Conservation (phyloP, 2,888 invertebrate genomes). For the Sesia apiformis region DNA sequence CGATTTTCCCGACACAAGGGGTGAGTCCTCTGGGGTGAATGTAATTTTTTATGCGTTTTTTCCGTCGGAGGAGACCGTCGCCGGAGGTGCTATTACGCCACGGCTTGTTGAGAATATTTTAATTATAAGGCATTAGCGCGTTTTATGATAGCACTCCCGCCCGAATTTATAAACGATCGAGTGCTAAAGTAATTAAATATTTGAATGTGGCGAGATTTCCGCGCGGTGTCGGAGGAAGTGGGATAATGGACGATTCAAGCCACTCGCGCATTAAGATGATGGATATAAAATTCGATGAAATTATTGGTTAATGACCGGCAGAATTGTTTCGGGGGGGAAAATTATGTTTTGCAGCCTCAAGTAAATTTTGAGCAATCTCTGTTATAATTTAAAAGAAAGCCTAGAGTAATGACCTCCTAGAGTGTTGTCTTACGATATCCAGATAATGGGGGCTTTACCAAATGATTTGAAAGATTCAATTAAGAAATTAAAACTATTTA, state of each 20-base stretch:
- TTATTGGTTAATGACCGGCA: slow-evolving; percentile 67
- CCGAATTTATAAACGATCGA: slow-evolving; percentile 71
- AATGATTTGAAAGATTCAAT: too few species aligned
- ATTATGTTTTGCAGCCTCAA: not conserved
- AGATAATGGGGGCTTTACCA: too few species aligned
- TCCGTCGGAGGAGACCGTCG: slow-evolving; percentile 63
- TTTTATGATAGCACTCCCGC: slow-evolving; percentile 72
- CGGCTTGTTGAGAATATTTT: slow-evolving; percentile 76
- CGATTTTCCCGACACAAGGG: slow-evolving; percentile 75
- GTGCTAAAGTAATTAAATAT: slow-evolving; percentile 72
- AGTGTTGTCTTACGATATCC: too few species aligned
- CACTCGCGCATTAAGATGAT: slow-evolving; percentile 59
- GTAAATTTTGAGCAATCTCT: not conserved
- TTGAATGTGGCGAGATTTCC: slow-evolving; percentile 73
- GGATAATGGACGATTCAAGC: slow-evolving; percentile 55
- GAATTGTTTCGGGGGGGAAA: not conserved
- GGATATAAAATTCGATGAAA: slow-evolving; percentile 70
- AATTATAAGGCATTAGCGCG: slow-evolving; percentile 75
- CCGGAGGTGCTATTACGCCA: slow-evolving; percentile 74
- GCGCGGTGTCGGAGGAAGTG: slow-evolving; percentile 50
- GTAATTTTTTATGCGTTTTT: slow-evolving; percentile 76
- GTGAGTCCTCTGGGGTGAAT: slow-evolving; percentile 75
- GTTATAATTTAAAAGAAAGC: too few species aligned
- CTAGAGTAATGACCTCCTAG: too few species aligned
- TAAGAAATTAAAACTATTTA: too few species aligned